Evolutionary conservation across 2,113 vertebrate genomes (phyloP), one percentile per base, ranked within the genome.

Genomic region (Boleophthalmus pectinirostris): DNA sequence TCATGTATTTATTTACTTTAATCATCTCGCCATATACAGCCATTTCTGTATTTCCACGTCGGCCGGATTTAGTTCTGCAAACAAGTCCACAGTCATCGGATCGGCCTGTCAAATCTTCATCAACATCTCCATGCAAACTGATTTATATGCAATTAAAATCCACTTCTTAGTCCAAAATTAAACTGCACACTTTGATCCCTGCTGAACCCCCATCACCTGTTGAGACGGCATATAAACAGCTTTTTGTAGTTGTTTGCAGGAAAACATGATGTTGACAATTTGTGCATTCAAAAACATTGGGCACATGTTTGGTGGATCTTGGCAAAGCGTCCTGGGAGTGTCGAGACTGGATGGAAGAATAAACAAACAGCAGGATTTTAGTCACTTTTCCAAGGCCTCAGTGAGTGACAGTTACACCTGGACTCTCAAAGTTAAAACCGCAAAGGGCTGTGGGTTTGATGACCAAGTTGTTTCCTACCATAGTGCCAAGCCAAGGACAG

Each of bases 301-400:
- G 61, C 57, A 79, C 70, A 73, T 46, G 49, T 53, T 47, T 6
- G 72, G 61, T 61, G 25, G 43, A 73, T 53, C 56, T 57, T 46
- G 68, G 61, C 65, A 68, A 77, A 72, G 56, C 66, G 72, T 83
- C 65, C n/a, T 33, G 72, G 63, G 78, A 83, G 73, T 65, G 77
- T 85, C 68, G 75, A 79, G 79, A 82, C 54, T 69, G 33, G 80
- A 90, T 90, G 79, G 88, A 89, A 90, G 83, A 54, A 38, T 56
- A 84, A 91, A 89, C 81, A 91, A 69, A 68, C 69, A 61, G 78
- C 73, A 79, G 69, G 79, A 78, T 85, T 84, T 84, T 23, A 82
- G 75, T 79, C 57, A 63, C 14, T 51, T 73, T 81, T 81, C 18
- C n/a, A 56, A 74, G 76, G 70, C 72, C 75, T 89, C 77, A 74